Conservation (phyloP, 2,888 invertebrate species). For the Nezara viridula region DNA sequence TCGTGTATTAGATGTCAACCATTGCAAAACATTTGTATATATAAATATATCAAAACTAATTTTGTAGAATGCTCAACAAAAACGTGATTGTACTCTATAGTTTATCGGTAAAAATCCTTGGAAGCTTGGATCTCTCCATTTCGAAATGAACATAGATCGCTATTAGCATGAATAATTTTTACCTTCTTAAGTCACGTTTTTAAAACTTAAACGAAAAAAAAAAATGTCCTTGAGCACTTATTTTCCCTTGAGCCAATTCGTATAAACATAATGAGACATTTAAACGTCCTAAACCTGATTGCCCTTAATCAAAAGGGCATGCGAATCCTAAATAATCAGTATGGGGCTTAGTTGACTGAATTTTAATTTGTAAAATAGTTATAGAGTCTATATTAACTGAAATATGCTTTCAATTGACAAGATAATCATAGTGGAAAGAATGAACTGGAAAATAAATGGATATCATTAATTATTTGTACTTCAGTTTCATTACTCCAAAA, state of each 20-base stretch:
- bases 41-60: background rate
- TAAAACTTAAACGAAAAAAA: slow-evolving; percentile 2
- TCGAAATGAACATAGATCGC: background rate
- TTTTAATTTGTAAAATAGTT: background rate
- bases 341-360: background rate
- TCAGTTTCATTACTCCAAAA: too few species aligned
- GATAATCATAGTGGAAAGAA: background rate
- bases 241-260: background rate
- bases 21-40: background rate
- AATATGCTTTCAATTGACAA: background rate
- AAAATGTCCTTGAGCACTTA: background rate
- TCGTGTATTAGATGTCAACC: background rate
- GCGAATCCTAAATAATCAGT: background rate
- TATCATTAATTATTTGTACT: too few species aligned
- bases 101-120: background rate
- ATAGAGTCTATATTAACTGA: background rate
- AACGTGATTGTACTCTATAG: background rate
- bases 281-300: background rate
- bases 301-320: background rate
- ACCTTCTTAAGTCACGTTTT: slow-evolving; percentile 1
- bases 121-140: background rate
- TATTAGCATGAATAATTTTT: background rate
- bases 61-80: background rate
- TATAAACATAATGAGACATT: background rate
- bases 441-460: background rate